Evolutionary conservation across 2,797 vertebrate genomes (phyloP).

Genomic region (Pangasius mekongensis): DNA sequence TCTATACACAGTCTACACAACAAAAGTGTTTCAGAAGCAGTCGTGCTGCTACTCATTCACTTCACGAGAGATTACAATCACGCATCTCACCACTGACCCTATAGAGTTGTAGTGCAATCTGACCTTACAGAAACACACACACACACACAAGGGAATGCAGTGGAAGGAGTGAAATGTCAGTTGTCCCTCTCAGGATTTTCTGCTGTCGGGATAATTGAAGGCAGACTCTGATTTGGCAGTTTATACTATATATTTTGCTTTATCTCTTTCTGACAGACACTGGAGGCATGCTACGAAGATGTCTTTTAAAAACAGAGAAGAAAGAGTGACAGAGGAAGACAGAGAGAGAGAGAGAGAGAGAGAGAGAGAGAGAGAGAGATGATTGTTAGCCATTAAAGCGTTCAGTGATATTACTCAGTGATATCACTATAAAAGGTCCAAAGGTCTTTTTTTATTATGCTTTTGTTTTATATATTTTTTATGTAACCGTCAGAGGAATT

Average conservation of each 20-base stretch:
- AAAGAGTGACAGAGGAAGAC: constrained; percentile 16
- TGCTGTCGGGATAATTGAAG: constrained; percentile 50
- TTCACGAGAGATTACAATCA: constrained; percentile 39
- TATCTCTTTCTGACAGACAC: constrained; percentile 39
- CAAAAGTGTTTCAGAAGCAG: neutral
- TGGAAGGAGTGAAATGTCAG: constrained; percentile 47
- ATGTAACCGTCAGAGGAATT: neutral
- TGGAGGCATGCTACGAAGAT: constrained; percentile 41
- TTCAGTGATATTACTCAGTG: neutral
- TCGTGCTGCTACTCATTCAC: neutral
- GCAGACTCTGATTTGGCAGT: constrained; percentile 37
- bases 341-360: constrained; percentile 12
- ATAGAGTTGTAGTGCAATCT: constrained; percentile 17
- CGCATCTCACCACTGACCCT: constrained; percentile 25
- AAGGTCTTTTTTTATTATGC: neutral
- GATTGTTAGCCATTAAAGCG: no score
- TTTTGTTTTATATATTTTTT: neutral
- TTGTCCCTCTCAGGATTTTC: constrained; percentile 41
- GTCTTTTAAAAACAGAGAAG: constrained; percentile 34
- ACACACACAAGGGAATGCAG: constrained; percentile 45
- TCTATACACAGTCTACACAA: neutral
- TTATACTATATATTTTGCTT: constrained; percentile 46
- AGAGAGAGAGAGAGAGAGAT: neutral
- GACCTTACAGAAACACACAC: constrained; percentile 9
- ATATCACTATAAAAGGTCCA: neutral